phyloP scores from a whole-genome alignment of 2,888 invertebrate species.

The Brenthis hecate region DNA sequence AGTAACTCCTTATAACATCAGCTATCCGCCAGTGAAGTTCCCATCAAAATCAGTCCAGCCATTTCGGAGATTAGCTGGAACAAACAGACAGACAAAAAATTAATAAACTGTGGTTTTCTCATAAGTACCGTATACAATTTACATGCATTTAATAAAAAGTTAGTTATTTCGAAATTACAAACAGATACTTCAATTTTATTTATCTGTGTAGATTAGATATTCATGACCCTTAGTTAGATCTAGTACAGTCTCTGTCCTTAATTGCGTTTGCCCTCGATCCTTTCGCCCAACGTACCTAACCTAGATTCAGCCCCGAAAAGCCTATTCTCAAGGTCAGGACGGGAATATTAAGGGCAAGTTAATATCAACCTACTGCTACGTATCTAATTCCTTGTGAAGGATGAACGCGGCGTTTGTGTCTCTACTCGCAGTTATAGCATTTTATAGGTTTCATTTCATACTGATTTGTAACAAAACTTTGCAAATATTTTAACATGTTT shows the following conservation, averaged over 20 bases:
- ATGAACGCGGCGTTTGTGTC: slow-evolving; percentile 4
- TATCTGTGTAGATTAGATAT: not conserved
- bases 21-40: too few species aligned
- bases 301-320: slow-evolving; percentile 63
- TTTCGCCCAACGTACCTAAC: slow-evolving; percentile 51
- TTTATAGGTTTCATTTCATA: not conserved
- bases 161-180: too few species aligned
- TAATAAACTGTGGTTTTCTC: too few species aligned
- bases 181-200: too few species aligned
- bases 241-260: slow-evolving; percentile 36
- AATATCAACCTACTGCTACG: slow-evolving; percentile 22
- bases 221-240: slow-evolving; percentile 15
- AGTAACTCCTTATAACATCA: too few species aligned
- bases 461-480: not conserved
- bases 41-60: too few species aligned
- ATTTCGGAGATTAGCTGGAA: too few species aligned
- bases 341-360: slow-evolving; percentile 41
- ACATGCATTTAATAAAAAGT: too few species aligned
- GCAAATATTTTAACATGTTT: too few species aligned
- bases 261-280: slow-evolving; percentile 51
- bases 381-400: slow-evolving; percentile 32
- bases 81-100: too few species aligned
- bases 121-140: too few species aligned
- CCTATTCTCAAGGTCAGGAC: slow-evolving; percentile 58
- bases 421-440: not conserved